These are phyloP conservation scores for Malurus alboscapulatus DNA, from an alignment of 2,113 vertebrate genomes.

Conservation along the genomic window DNA sequence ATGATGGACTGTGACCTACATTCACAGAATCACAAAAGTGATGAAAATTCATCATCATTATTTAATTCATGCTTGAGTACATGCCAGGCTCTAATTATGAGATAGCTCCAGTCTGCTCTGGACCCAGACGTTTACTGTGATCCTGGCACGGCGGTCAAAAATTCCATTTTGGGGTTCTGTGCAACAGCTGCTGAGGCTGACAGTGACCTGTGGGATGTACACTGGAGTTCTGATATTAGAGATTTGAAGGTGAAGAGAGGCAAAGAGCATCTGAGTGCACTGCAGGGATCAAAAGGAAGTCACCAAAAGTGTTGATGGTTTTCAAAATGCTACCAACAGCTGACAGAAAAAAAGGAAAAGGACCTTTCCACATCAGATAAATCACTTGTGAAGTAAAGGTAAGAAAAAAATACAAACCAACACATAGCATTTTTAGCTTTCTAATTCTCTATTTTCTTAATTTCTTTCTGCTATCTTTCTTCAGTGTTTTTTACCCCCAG, in stretches of 20 bases:
- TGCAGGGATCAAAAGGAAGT: not conserved
- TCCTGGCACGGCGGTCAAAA: not conserved
- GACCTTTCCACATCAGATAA: not conserved
- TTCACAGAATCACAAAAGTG: not conserved
- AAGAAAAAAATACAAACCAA: not conserved
- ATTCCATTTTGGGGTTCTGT: not conserved
- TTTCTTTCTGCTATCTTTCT: not conserved
- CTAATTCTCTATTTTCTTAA: not conserved
- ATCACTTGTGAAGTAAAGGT: not conserved
- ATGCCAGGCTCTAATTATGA: not conserved
- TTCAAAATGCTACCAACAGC: not conserved
- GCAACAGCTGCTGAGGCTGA: not conserved
- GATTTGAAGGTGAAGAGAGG: not conserved
- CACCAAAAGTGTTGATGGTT: not conserved
- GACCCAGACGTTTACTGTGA: not conserved
- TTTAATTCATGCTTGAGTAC: constrained; percentile 8
- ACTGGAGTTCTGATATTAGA: not conserved
- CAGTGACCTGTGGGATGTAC: not conserved
- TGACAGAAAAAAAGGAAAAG: not conserved
- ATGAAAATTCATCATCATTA: constrained; percentile 32
- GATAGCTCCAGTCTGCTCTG: not conserved
- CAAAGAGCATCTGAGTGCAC: not conserved
- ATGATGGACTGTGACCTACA: not conserved
- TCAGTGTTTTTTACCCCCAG: not conserved
- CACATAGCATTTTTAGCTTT: not conserved